phyloP scores from a whole-genome alignment of 2,888 invertebrate genomes.

The Orthosia cruda region DNA sequence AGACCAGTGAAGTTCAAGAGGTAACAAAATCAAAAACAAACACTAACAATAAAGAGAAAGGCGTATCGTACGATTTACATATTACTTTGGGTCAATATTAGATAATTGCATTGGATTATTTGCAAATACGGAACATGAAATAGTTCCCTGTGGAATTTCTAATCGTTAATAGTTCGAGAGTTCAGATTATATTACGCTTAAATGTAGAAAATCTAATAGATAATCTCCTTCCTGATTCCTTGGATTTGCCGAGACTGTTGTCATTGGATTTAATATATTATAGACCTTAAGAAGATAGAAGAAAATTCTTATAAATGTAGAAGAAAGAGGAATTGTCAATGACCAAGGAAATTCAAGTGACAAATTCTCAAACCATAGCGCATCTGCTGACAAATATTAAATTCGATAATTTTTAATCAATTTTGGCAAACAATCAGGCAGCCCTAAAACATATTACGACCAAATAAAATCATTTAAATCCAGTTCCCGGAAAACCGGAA shows the following conservation, averaged over 20 bases:
- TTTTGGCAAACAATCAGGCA: background rate
- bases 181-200: constrained; percentile 16
- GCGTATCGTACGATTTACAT: constrained; percentile 39
- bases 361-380: too few species aligned
- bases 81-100: constrained; percentile 45
- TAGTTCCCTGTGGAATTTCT: constrained; percentile 24
- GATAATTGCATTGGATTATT: constrained; percentile 27
- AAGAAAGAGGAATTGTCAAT: too few species aligned
- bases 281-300: too few species aligned
- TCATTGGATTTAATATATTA: background rate
- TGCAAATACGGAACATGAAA: constrained; percentile 39
- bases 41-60: constrained; percentile 42
- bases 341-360: too few species aligned
- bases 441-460: background rate
- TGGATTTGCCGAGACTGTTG: background rate
- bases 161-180: constrained; percentile 26
- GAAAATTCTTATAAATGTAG: too few species aligned
- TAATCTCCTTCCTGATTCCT: background rate
- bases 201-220: constrained; percentile 9
- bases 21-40: background rate
- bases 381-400: too few species aligned
- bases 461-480: background rate
- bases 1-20: too few species aligned
- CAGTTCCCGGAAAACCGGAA: constrained; percentile 37
- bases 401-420: background rate